Conservation (phyloP, 2,113 vertebrate genomes). For the Pterophyllum scalare region DNA sequence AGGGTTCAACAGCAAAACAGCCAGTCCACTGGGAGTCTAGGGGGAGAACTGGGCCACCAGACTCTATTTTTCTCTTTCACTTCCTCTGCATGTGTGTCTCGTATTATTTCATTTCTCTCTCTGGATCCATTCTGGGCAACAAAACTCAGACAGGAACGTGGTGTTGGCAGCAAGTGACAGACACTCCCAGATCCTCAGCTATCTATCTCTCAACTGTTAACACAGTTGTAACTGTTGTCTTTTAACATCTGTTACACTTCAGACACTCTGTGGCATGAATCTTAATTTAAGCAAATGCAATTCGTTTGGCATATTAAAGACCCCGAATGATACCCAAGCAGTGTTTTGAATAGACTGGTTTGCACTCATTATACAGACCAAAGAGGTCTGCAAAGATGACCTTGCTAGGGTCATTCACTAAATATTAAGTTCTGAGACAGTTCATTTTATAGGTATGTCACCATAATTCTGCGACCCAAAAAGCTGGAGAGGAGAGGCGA, state of each 20-base stretch:
- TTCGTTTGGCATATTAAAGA: not conserved
- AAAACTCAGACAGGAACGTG: conserved; percentile 61
- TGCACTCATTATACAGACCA: not conserved
- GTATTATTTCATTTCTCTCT: conserved; percentile 48
- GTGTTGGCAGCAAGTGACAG: conserved; percentile 50
- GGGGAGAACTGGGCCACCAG: conserved; percentile 38
- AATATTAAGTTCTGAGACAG: not conserved
- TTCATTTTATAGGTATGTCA: not conserved
- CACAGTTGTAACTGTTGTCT: conserved; percentile 24
- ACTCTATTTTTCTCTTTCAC: conserved; percentile 44
- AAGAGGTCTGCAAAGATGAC: not conserved
- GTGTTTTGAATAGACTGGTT: not conserved
- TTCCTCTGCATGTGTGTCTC: conserved; percentile 56
- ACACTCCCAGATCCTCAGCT: conserved; percentile 60
- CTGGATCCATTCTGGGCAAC: conserved; percentile 54
- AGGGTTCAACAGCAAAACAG: conserved; percentile 45
- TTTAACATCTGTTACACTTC: conserved; percentile 29
- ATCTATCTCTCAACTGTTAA: conserved; percentile 49
- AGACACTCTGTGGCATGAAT: conserved; percentile 1
- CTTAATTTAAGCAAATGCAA: not conserved
- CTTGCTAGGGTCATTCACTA: not conserved
- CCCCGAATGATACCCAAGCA: not conserved
- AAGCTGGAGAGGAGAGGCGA: too few species aligned
- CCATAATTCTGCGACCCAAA: not conserved
- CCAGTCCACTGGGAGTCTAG: conserved; percentile 37